phyloP scores from a whole-genome alignment of 92 coral and sea anemone species.

The Pocillopora grandis region DNA sequence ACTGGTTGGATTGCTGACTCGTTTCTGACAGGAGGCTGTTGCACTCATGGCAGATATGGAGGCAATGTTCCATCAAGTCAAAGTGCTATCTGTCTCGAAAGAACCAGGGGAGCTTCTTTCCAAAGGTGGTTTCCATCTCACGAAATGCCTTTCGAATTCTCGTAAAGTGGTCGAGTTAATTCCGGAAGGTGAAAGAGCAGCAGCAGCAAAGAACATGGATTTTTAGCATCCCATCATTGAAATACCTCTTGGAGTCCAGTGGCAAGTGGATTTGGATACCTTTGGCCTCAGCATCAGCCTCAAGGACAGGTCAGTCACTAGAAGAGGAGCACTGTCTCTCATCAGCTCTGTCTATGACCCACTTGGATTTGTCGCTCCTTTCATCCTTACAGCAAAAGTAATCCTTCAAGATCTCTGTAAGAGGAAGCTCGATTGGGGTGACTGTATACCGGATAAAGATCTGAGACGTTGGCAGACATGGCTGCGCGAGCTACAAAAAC shows the following conservation, averaged over 20 bases:
- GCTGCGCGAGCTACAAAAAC: background rate
- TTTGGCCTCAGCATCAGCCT: slow-evolving; percentile 6
- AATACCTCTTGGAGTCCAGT: slow-evolving; percentile 12
- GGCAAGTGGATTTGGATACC: background rate
- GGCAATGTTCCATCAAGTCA: slow-evolving; percentile 55
- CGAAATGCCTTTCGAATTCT: background rate
- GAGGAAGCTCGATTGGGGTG: slow-evolving; percentile 27
- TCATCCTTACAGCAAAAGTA: slow-evolving; percentile 6
- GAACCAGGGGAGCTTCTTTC: too few species aligned
- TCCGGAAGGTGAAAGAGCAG: slow-evolving; percentile 8
- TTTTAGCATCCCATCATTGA: background rate
- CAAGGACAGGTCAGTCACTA: slow-evolving; percentile 4
- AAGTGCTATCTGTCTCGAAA: background rate
- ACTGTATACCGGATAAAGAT: slow-evolving; percentile 14
- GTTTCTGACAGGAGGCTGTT: slow-evolving; percentile 55
- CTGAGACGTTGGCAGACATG: slow-evolving; percentile 36
- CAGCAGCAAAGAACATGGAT: slow-evolving; percentile 5
- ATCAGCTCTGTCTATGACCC: slow-evolving; percentile 11
- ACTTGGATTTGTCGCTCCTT: slow-evolving; percentile 7
- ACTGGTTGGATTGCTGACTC: slow-evolving; percentile 50
- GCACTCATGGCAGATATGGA: slow-evolving; percentile 57
- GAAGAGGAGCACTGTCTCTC: background rate
- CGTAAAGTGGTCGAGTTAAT: slow-evolving; percentile 10
- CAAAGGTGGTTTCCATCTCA: too few species aligned
- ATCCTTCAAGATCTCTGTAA: slow-evolving; percentile 32